Base-by-base conservation (phyloP, 2,797 vertebrate species). In the Tapera naevia region DNA sequence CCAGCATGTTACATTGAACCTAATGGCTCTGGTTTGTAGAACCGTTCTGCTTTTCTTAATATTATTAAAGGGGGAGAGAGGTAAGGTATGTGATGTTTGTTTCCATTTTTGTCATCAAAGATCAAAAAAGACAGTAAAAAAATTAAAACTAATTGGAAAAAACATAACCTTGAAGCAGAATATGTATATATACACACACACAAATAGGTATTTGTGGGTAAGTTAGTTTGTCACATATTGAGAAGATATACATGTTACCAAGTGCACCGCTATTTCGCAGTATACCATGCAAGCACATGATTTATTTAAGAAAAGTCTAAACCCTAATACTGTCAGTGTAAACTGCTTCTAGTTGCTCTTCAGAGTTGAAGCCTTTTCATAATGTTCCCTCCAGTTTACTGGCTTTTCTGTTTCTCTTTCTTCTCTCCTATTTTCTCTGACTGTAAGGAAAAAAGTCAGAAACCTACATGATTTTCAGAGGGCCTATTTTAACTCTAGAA, bases 381-480 rank as follows among this genome's bases (percentile, higher is more conserved):
- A 12, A 2, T 22, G 83, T 75, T 56, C 6, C 4, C 5, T 79
- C 7, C 4, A 21, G 15, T 66, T 92, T 86, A 62, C 19, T 74
- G 32, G 39, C 27, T 89, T 57, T 30, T 13, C 69, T 28, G 1
- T 71, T 92, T 80, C 27, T 81, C 24, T 30, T 81, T 33, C 4
- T 83, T 67, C 33, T 67, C 7, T 79, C 7, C 11, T 65, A 22
- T 85, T 83, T 89, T 69, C 13, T 70, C 18, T 62, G 58, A 32
- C 65, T 0, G 0, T 24, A 51, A 32, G 17, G 2, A 0, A 39
- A 74, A 39, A 56, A 30, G 22, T 71, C 6, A 46, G n/a, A 79
- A 45, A 2, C 27, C 35, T 56, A 14, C 3, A 15, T 28, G 30
- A 33, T 51, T 82, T 93, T 73, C 33, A 41, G 39, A 70, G 58